Evolutionary conservation across 2,113 vertebrate species (phyloP), one percentile per base, ranked within the genome.

Genomic region (Saccopteryx leptura): DNA sequence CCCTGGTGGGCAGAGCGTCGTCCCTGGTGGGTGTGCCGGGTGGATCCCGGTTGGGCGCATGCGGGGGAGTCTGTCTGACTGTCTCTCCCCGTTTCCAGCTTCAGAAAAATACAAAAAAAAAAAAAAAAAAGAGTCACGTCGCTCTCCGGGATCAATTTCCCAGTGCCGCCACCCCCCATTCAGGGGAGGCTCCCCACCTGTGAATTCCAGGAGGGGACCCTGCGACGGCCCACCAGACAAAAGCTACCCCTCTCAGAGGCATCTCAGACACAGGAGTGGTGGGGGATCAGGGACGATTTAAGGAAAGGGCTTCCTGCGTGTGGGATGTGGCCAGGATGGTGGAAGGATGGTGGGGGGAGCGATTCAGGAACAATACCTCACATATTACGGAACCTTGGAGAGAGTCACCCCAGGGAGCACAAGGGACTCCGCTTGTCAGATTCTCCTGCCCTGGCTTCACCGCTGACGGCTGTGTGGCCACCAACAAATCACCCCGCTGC

Each of bases 401-500:
- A 31, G 9, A 46, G 11, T 54, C 58, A 21, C 10, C 74, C n/a
- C 5, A 17, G 18, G 65, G 72, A 9, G 7, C 52, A 58, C 0
- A 0, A 28, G 74, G 28, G 33, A 23, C 50, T 58, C 11, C 5
- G 6, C 17, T 9, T 33, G 21, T 54, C 68, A 15, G 1, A 56
- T 12, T n/a, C n/a, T 66, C 7, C 21, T 4, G 39, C n/a, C n/a
- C 24, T 19, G n/a, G 7, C 31, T 48, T 26, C 0, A 5, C 19
- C 2, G 0, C 71, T 24, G 15, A 12, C 19, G 2, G 61, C 33
- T 61, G 5, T 9, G 24, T 79, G 87, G 46, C 23, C 71, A 24
- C 31, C 1, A 14, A 21, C 5, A 17, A 3, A 33, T 31, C 28
- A 9, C 13, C 46, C 66, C 4, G 0, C 10, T 23, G 26, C 74